Conservation (phyloP, 2,888 invertebrate genomes). For the Mythimna vitellina region DNA sequence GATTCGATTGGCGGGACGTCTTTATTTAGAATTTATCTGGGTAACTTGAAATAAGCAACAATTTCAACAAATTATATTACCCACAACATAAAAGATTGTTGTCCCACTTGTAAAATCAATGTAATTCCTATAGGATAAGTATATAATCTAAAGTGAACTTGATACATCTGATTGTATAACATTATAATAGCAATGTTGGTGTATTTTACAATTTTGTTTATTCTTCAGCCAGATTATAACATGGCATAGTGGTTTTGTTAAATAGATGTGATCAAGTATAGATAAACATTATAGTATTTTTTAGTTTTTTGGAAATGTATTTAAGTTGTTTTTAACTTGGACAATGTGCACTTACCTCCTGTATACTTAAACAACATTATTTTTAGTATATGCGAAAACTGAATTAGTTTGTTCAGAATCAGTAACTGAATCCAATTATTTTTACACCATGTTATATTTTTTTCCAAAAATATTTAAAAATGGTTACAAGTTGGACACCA, state of each 20-base stretch:
- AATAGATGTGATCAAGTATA: background rate
- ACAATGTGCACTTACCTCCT: background rate
- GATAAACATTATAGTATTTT: background rate
- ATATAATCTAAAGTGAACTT: slow-evolving; percentile 13
- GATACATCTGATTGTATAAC: slow-evolving; percentile 36
- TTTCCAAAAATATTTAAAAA: too few species aligned
- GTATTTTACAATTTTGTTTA: slow-evolving; percentile 33
- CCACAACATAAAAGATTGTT: slow-evolving; percentile 21
- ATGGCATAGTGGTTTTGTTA: slow-evolving; percentile 24
- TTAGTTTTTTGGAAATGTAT: background rate
- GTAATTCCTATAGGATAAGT: slow-evolving; percentile 11
- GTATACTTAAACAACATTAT: background rate
- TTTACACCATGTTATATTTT: too few species aligned
- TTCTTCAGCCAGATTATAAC: slow-evolving; percentile 6
- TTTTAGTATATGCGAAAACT: too few species aligned
- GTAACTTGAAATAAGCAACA: background rate
- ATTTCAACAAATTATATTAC: slow-evolving; percentile 2
- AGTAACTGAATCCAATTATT: too few species aligned
- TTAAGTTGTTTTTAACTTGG: background rate
- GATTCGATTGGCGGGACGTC: background rate
- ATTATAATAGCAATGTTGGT: slow-evolving; percentile 42
- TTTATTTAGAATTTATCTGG: background rate
- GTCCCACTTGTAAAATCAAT: background rate
- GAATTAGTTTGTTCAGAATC: too few species aligned
- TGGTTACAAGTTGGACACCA: too few species aligned